Base-by-base conservation (phyloP, 2,113 vertebrate genomes). In the Diphyllodes magnificus region DNA sequence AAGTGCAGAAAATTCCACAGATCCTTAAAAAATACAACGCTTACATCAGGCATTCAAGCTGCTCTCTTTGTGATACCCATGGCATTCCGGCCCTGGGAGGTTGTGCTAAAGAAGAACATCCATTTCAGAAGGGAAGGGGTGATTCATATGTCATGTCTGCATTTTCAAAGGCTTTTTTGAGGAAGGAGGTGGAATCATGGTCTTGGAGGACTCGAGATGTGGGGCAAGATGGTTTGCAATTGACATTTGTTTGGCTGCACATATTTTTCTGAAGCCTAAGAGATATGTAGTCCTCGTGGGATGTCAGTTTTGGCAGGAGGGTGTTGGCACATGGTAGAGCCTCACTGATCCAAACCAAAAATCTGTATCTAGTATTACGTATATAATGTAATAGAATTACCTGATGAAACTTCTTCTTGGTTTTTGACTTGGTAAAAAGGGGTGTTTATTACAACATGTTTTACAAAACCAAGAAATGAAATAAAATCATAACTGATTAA, bases 401-500 rank as follows among this genome's bases (percentile, higher is more conserved):
- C 93, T 97, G 93, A 92, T 96, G 79, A 96, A 96, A 93, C 73
- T 12, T 7, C 39, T 79, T 72, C 60, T 91, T 91, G 85, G 39
- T 17, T 91, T 94, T 83, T 77, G 47, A 92, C 79, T 92, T 35
- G 72, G 90, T 94, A 70, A 94, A 93, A 93, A 93, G 9, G 47
- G 57, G 94, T 96, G 94, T 96, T 96, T 97, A 95, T 96, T 95
- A 68, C 87, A 86, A 77, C 76, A 78, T 92, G 82, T 93, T 96
- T 96, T 96, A 96, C 59, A 90, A 94, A 92, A 92, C 90, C 82
- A 71, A 96, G 77, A 83, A 94, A 90, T 83, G 68, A 96, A 96
- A 95, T 94, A 95, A 96, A 95, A 92, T 94, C 80, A 84, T 92
- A 94, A 95, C 90, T 95, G 88, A 94, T 96, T 96, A 96, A 96